Conservation (phyloP, 2,888 invertebrate genomes). For the Cremastinae sp. region DNA sequence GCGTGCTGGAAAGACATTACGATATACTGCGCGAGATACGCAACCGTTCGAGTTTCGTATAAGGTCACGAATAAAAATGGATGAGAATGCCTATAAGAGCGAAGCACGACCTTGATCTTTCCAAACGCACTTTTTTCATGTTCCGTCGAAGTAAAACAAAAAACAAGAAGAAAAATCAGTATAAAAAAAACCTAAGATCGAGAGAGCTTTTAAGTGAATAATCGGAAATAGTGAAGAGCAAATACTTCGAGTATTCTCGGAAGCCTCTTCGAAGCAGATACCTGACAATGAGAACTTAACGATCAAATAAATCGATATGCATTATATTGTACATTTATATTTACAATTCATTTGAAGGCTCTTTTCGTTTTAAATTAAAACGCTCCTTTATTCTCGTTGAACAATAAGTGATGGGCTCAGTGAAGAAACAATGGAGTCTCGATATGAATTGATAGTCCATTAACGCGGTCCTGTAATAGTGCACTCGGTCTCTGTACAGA, state of each 20-base stretch:
- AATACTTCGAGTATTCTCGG: too few species aligned
- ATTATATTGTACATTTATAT: too few species aligned
- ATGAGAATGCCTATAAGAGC: neutral
- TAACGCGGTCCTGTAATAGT: slow-evolving; percentile 50
- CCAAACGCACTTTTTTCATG: neutral
- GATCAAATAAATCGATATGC: too few species aligned
- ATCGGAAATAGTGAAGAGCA: too few species aligned
- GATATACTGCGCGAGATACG: slow-evolving; percentile 32
- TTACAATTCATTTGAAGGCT: neutral
- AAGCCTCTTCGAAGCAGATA: too few species aligned
- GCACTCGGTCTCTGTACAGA: slow-evolving; percentile 22
- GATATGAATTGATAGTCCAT: slow-evolving; percentile 68
- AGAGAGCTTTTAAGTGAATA: too few species aligned
- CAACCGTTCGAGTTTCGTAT: slow-evolving; percentile 15
- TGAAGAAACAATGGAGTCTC: slow-evolving; percentile 55
- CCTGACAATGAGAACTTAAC: too few species aligned
- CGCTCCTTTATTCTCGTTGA: neutral
- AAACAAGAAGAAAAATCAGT: too few species aligned
- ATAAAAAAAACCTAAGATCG: too few species aligned
- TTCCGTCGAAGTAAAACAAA: neutral
- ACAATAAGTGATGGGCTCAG: neutral
- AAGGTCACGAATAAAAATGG: slow-evolving; percentile 32
- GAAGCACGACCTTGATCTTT: slow-evolving; percentile 32
- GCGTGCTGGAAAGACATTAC: slow-evolving; percentile 41
- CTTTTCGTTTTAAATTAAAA: slow-evolving; percentile 1